Evolutionary conservation across 1,140 invertebrate species (phyloP), one percentile per base, ranked within the genome.

Genomic region (Coenobita brevimanus): DNA sequence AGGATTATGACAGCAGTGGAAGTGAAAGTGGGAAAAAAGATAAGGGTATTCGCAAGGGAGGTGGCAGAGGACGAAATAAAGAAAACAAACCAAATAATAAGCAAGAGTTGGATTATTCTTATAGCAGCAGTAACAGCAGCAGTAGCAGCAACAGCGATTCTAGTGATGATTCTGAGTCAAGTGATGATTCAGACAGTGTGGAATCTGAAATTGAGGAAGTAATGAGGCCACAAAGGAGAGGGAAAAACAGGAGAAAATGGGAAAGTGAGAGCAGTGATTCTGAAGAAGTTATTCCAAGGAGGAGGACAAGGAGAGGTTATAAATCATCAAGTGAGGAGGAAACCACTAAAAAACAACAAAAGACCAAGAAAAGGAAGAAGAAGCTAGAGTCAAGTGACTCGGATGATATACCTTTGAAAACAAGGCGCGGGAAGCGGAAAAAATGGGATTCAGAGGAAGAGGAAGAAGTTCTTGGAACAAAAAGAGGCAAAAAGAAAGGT

Each of bases 321-420:
- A 90, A 86, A 79, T 84, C 33, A 10, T 90, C 89, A 21, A 90
- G 86, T 78, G 89, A 90, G 30, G 85, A 84, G 15, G 86, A 90
- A 41, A 60, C 60, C n/a, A 69, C 43, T 75, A 88, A 87, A 78
- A 62, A 78, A 2, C 57, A 73, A 1, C 79, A 79, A 33, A 82
- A 73, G 43, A 83, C 38, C 60, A 84, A 81, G 24, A 82, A 88
- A 57, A 89, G 84, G 43, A 86, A 81, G 43, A 90, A 86, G 71
- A 89, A 87, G 64, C 80, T 62, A 30, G 89, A 89, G 0, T 76
- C 83, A 0, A 87, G 81, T 43, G 83, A 87, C 24, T 87, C 85
- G 24, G 85, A 87, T 10, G 84, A 87, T 21, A 41, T 81, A 1
- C 46, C 46, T 3, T 17, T 80, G 43, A 87, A 87, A 46, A 73